Conservation (phyloP, 1,140 invertebrate genomes). For the Aporrectodea caliginosa region DNA sequence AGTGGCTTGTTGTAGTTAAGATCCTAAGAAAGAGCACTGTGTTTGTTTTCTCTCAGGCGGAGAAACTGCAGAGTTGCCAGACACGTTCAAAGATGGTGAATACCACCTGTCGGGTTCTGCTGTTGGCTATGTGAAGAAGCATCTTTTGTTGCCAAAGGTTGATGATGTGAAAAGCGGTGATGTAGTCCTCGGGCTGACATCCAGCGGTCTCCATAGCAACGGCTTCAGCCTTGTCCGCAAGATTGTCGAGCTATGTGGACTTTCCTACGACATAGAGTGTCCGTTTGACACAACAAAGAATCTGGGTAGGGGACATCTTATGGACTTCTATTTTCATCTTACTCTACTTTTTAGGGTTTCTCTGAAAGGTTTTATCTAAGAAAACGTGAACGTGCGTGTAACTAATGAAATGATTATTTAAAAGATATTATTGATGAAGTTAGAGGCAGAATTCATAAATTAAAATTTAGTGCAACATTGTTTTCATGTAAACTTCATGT, state of each 20-base stretch:
- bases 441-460: too few relatives aligned
- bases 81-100: conserved; percentile 78
- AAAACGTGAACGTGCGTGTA: too few relatives aligned
- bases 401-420: too few relatives aligned
- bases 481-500: too few relatives aligned
- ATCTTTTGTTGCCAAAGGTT: conserved; percentile 69
- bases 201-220: conserved; percentile 89
- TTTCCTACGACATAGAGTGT: not conserved
- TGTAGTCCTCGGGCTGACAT: conserved; percentile 78
- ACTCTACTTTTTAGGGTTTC: too few relatives aligned
- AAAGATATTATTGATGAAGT: too few relatives aligned
- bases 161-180: conserved; percentile 71
- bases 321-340: too few relatives aligned
- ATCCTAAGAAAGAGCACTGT: too few relatives aligned
- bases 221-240: conserved; percentile 91
- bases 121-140: conserved; percentile 80
- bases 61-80: conserved; percentile 95
- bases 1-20: too few relatives aligned
- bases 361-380: too few relatives aligned
- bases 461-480: too few relatives aligned
- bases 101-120: conserved; percentile 95
- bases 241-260: conserved; percentile 63
- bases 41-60: conserved; percentile 63
- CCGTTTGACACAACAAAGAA: not conserved
- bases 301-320: not conserved